Evolutionary conservation across 2,797 vertebrate species (phyloP).

Genomic region (Lemur catta): DNA sequence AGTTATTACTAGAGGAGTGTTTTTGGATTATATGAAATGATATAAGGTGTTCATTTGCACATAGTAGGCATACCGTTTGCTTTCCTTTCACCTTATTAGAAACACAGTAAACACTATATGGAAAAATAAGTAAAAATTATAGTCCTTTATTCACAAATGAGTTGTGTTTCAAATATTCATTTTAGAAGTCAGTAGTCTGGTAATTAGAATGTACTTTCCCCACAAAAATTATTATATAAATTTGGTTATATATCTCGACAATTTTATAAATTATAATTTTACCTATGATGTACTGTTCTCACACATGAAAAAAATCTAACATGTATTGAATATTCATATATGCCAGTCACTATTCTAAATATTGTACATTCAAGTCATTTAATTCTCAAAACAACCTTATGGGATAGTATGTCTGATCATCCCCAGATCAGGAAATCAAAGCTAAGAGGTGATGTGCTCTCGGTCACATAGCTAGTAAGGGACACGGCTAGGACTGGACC

Average conservation of each 20-base stretch:
- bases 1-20: not conserved
- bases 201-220: not conserved
- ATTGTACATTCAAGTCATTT: slow-evolving; percentile 23
- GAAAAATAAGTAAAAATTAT: not conserved
- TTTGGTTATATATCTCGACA: not conserved
- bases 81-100: not conserved
- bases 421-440: not conserved
- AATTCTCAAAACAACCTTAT: not conserved
- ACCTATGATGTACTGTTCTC: not conserved
- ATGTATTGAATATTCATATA: not conserved
- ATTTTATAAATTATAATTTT: slow-evolving; percentile 31
- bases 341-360: not conserved
- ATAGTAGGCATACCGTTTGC: not conserved
- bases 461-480: not conserved
- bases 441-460: not conserved
- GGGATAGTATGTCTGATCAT: not conserved
- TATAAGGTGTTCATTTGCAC: not conserved
- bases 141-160: not conserved
- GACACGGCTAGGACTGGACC: not conserved
- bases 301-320: not conserved
- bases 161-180: not conserved
- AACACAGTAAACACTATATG: not conserved
- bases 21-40: not conserved
- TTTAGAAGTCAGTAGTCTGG: not conserved
- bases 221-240: not conserved